Base-by-base conservation (phyloP, 2,888 invertebrate genomes). In the Fragum fragum region DNA sequence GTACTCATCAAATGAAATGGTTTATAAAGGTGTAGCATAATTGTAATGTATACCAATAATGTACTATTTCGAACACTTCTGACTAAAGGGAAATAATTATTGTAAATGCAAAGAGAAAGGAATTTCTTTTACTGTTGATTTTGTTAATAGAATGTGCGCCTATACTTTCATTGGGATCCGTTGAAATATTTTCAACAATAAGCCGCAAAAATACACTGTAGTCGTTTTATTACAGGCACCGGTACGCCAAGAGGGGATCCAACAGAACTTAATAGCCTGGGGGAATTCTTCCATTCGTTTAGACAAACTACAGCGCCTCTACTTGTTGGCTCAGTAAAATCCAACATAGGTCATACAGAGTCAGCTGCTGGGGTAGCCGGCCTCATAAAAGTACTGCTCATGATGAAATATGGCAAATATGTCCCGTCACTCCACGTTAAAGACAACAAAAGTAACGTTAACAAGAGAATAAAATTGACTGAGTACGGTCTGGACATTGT, bases 231-330 rank as follows among this genome's bases (percentile, higher is more conserved):
- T 77, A 21, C 52, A 90, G 90, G 90, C 3, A 90, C 91, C 23
- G 91, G 91, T 16, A 91, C 90, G 28, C 80, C 81, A 29, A 79
- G 86, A 26, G 90, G 91, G 6, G 91, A 90, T 76, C 88, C 89
- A 21, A 87, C 87, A 18, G 91, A 91, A 77, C 86, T 77, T 0
- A 86, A 83, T 47, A 71, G 86, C 1, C 74, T 91, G 1, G 88
- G 89, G 11, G 32, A 63, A 18, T 87, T 89, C 39, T 88, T 91
- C 21, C 14, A 11, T n/a, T 32, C 61, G 2, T 52, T 59, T 3
- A 61, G 23, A 47, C 3, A 14, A n/a, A 23, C 21, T n/a, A 16
- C 32, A 39, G 39, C n/a, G 5, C 47, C 63, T 9, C 26, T 73
- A 1, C 53, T 79, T 36, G 85, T 90, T 21, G 91, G 91, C 0